Conservation (phyloP, 2,888 invertebrate species). For the Lasioglossum villosulum region DNA sequence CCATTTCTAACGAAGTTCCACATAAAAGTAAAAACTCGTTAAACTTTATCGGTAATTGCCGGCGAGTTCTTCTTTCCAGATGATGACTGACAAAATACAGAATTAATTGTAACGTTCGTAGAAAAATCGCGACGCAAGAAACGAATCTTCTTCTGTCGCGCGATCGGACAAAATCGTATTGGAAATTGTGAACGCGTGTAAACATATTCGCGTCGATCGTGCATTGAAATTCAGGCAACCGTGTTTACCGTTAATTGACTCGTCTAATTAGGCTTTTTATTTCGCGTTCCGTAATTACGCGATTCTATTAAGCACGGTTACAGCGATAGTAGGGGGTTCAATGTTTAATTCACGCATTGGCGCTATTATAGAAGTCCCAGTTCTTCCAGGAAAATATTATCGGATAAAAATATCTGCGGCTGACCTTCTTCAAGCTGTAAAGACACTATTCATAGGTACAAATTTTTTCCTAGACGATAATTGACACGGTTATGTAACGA, state of each 20-base stretch:
- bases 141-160: background rate
- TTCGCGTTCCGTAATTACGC: background rate
- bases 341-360: background rate
- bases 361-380: background rate
- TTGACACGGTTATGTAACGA: slow-evolving; percentile 5
- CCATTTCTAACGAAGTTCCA: background rate
- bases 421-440: slow-evolving; percentile 14
- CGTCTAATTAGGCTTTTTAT: background rate
- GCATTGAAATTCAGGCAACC: background rate
- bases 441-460: background rate
- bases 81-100: background rate
- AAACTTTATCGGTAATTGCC: background rate
- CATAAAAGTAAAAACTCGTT: background rate
- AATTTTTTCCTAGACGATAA: background rate
- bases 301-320: background rate
- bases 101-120: background rate
- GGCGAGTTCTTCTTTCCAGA: background rate
- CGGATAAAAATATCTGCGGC: slow-evolving; percentile 12
- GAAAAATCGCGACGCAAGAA: background rate
- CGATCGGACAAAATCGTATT: background rate
- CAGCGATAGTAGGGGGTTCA: background rate
- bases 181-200: background rate
- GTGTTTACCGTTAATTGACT: background rate
- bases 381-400: background rate
- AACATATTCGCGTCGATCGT: background rate